phyloP scores from a whole-genome alignment of 2,113 vertebrate species.

The cat (Felis catus) region F.catus_Fca126_mat1.0 CM031415.1:19541501-19542000 shows the following conservation, averaged over 20 bases:
- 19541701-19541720: neutral
- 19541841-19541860: neutral
- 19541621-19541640: neutral
- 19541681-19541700: neutral
- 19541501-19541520: neutral
- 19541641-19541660: neutral
- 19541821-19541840: neutral
- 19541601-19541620: neutral
- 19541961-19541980: neutral
- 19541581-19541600: neutral
- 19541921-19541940: neutral
- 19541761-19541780: neutral
- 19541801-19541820: neutral
- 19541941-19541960: neutral
- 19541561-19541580: neutral
- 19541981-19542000: neutral
- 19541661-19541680: neutral
- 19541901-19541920: neutral
- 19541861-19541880: neutral
- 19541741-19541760: neutral
- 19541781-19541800: neutral
- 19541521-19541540: neutral
- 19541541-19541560: slow-evolving; percentile 6
- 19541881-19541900: neutral
- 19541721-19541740: neutral